Evolutionary conservation across 2,797 vertebrate species (phyloP), one percentile per base, ranked within the genome.

Genomic region (Sternotherus odoratus): DNA sequence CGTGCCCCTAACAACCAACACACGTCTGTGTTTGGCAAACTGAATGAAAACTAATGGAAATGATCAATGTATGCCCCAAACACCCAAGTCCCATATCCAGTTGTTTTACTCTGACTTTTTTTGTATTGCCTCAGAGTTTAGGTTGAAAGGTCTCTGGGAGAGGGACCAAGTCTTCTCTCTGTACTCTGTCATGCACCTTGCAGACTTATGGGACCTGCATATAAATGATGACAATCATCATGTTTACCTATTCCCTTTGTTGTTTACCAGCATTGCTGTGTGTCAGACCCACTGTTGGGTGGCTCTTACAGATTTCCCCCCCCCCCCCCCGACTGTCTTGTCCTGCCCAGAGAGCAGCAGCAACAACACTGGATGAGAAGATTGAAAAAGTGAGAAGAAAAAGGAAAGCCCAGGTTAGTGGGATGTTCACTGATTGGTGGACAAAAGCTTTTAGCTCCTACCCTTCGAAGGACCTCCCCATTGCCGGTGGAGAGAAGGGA

Each of bases 341-440:
- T 89, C 53, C 8, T 86, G 53, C 87, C 36, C 94, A 99, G 99
- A 99, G 97, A 97, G 97, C 97, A 12, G 97, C 97, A 12, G 97
- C 98, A 10, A 99, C 99, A 3, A 99, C 99, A 1, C 95, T 99
- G 94, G 99, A 99, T 80, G 99, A 99, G 96, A 99, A 99, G 97
- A 99, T 99, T 12, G 99, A 99, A 85, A 98, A 99, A 96, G 98
- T 99, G 85, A 97, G 99, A 39, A 99, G 99, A 97, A 98, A 98
- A 79, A 98, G 99, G 94, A 99, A 98, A 94, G 96, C 96, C 0
- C 98, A 99, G 98, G 99, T 99, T 83, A 97, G 98, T 78, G 66
- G 36, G 23, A 24, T 5, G 87, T 83, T 89, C 4, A n/a, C 6
- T 21, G 28, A 21, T 50, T 11, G 21, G 26, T 39, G 92, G 66